Evolutionary conservation across 2,888 invertebrate genomes (phyloP).

Genomic region (Hedychridium roseum): DNA sequence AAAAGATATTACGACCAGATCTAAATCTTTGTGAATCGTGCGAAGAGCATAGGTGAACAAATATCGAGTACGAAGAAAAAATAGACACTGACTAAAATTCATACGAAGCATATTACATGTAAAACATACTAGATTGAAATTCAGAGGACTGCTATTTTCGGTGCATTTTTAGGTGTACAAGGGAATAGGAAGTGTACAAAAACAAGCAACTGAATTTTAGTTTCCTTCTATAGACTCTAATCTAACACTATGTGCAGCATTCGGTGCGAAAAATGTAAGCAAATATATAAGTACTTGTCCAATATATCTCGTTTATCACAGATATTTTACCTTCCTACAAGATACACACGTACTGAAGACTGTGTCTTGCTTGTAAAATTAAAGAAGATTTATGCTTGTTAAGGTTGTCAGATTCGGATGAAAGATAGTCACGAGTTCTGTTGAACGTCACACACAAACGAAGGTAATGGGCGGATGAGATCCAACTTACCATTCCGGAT

Average conservation of each 20-base stretch:
- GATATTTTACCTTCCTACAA: constrained; percentile 45
- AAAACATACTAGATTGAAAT: constrained; percentile 3
- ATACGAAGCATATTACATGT: constrained; percentile 14
- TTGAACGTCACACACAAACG: too few species aligned
- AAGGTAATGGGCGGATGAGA: too few species aligned
- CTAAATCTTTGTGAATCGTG: not conserved
- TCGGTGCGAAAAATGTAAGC: not conserved
- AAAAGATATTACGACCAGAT: not conserved
- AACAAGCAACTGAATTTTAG: too few species aligned
- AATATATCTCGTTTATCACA: constrained; percentile 33
- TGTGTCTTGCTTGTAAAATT: constrained; percentile 49
- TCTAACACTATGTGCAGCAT: too few species aligned
- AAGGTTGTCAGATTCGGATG: too few species aligned
- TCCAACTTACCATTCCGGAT: constrained; percentile 79
- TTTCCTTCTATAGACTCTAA: too few species aligned
- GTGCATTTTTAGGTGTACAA: too few species aligned
- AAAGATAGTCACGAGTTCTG: too few species aligned
- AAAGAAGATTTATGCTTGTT: constrained; percentile 30
- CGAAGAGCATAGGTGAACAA: constrained; percentile 1
- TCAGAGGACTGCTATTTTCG: too few species aligned
- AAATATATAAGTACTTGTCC: not conserved
- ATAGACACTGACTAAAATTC: constrained; percentile 47
- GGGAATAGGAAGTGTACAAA: too few species aligned
- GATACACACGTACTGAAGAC: too few species aligned
- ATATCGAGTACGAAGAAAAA: constrained; percentile 36